Percentiles rank a stretch among this genome's conserved stretches.
Conservation (phyloP, 2,888 invertebrate genomes). For the Iphiclides podalirius region DNA sequence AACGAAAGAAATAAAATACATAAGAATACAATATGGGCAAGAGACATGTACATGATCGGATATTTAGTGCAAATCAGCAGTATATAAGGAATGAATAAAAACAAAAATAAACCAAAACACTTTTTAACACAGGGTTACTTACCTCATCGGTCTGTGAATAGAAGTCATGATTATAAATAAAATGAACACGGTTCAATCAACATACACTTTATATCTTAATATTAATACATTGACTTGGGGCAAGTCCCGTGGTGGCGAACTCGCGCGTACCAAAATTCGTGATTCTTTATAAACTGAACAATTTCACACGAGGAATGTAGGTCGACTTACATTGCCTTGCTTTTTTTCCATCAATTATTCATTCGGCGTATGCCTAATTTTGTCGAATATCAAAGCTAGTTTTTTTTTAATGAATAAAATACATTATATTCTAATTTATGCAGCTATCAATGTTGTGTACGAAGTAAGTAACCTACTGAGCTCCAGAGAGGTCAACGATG, state of each 20-base stretch:
- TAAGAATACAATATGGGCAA: not conserved
- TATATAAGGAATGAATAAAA: not conserved
- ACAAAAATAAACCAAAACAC: not conserved
- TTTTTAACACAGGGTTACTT: slow-evolving; percentile 55
- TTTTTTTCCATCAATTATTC: slow-evolving; percentile 34
- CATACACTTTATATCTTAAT: slow-evolving; percentile 79
- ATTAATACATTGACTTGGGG: slow-evolving; percentile 67
- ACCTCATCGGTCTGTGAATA: slow-evolving; percentile 72
- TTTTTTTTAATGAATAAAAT: slow-evolving; percentile 37
- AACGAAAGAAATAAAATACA: not conserved
- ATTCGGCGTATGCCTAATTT: slow-evolving; percentile 50
- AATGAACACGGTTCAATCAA: slow-evolving; percentile 76
- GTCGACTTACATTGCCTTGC: slow-evolving; percentile 59
- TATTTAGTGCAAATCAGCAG: not conserved
- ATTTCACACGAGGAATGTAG: slow-evolving; percentile 61
- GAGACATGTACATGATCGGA: not conserved
- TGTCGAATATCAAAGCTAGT: slow-evolving; percentile 49
- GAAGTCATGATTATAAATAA: slow-evolving; percentile 74
- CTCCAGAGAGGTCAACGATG: slow-evolving; percentile 32
- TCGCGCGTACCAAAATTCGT: slow-evolving; percentile 14
- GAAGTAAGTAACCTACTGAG: slow-evolving; percentile 35
- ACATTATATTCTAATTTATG: slow-evolving; percentile 47
- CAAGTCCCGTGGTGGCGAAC: slow-evolving; percentile 46
- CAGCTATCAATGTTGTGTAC: slow-evolving; percentile 34
- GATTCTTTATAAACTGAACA: slow-evolving; percentile 45